phyloP scores from a whole-genome alignment of 2,113 vertebrate genomes.

The Sphaerodactylus townsendi region DNA sequence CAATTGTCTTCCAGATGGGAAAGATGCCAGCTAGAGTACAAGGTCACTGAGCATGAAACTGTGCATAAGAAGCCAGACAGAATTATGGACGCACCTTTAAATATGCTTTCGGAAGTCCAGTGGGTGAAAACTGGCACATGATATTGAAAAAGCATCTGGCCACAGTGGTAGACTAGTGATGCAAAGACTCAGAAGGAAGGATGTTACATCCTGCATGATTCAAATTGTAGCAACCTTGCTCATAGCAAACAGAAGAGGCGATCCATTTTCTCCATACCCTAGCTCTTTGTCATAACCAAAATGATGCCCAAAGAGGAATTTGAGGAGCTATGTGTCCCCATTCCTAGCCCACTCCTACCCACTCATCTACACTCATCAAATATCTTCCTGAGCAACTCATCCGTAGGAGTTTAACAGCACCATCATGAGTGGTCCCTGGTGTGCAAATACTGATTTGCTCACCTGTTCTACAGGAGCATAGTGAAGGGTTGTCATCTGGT shows the following conservation, averaged over 20 bases:
- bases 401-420: constrained; percentile 51
- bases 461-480: constrained; percentile 41
- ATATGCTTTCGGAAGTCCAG: background rate
- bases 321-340: background rate
- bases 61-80: background rate
- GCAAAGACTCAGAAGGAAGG: background rate
- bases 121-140: background rate
- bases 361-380: constrained; percentile 61
- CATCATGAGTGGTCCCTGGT: constrained; percentile 49
- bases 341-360: constrained; percentile 41
- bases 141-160: background rate
- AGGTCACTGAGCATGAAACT: background rate
- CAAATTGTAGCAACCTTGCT: background rate
- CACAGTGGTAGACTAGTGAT: background rate
- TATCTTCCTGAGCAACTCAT: constrained; percentile 64
- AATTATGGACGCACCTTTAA: fast-evolving
- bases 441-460: constrained; percentile 34
- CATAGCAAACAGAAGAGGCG: constrained; percentile 23
- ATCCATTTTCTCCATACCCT: constrained; percentile 6
- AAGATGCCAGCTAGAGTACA: background rate
- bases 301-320: constrained; percentile 20
- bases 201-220: background rate
- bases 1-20: background rate
- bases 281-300: constrained; percentile 13
- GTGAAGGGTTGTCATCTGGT: background rate